Conservation (phyloP, 2,797 vertebrate genomes). For the Argentina silus region DNA sequence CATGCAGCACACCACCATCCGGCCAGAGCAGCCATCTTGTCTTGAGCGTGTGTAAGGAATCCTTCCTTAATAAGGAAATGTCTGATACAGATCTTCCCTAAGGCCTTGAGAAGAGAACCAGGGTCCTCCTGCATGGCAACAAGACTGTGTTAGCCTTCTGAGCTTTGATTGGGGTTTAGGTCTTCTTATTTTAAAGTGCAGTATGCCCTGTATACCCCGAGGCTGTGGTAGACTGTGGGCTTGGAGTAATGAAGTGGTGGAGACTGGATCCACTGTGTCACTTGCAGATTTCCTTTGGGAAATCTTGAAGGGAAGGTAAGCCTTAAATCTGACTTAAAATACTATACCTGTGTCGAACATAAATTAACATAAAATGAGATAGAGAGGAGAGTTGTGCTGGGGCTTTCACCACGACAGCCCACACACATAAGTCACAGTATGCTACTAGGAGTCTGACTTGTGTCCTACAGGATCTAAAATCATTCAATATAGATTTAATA, state of each 20-base stretch:
- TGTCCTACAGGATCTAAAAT: too few species aligned
- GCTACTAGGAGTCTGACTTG: too few species aligned
- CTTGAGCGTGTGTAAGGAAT: too few species aligned
- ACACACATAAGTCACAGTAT: too few species aligned
- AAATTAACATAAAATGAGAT: conserved; percentile 18
- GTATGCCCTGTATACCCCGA: neutral
- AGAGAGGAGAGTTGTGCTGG: neutral
- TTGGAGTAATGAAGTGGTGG: conserved; percentile 45
- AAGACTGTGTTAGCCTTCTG: too few species aligned
- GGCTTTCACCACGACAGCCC: neutral
- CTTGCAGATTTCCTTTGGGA: conserved; percentile 38
- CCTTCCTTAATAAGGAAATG: neutral
- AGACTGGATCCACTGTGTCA: conserved; percentile 41
- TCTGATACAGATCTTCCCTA: neutral
- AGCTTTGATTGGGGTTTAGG: neutral
- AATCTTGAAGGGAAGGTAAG: conserved; percentile 42
- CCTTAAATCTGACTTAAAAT: conserved; percentile 41
- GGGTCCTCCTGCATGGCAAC: too few species aligned
- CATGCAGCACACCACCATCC: too few species aligned
- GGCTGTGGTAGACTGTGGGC: conserved; percentile 30
- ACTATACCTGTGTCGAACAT: conserved; percentile 29
- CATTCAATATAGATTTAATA: too few species aligned
- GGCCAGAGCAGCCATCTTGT: too few species aligned
- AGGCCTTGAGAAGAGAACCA: neutral
- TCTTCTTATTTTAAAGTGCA: conserved; percentile 24